Percentiles rank a stretch among this genome's conserved stretches.
phyloP scores from a whole-genome alignment of 2,113 vertebrate species.

The Gnathonemus longibarbis region DNA sequence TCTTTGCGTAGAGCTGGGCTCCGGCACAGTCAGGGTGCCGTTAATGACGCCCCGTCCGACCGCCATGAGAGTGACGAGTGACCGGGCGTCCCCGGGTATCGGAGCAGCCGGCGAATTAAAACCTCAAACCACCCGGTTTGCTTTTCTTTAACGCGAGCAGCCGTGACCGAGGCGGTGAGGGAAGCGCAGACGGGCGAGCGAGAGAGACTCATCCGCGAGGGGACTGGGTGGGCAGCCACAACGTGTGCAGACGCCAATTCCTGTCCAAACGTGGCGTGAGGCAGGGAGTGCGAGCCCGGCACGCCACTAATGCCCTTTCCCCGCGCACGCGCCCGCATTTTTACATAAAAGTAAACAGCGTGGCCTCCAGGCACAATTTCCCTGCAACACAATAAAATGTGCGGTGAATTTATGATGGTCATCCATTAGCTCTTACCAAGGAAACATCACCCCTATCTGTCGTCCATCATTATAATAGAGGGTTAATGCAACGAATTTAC shows the following conservation, averaged over 20 bases:
- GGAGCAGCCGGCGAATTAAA: not conserved
- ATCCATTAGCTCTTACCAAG: slow-evolving; percentile 99
- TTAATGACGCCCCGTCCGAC: not conserved
- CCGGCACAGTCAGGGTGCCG: not conserved
- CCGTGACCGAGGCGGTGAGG: not conserved
- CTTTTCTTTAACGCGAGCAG: not conserved
- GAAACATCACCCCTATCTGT: slow-evolving; percentile 99
- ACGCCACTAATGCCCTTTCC: slow-evolving; percentile 77
- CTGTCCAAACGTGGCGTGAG: slow-evolving; percentile 57
- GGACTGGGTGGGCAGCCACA: not conserved
- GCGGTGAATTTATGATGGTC: slow-evolving; percentile 99
- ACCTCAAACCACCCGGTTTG: not conserved
- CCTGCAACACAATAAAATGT: slow-evolving; percentile 99
- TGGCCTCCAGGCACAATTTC: slow-evolving; percentile 99
- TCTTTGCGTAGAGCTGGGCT: not conserved
- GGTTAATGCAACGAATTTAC: slow-evolving; percentile 99
- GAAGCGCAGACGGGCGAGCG: not conserved
- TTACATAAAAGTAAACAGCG: slow-evolving; percentile 99
- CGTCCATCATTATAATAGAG: slow-evolving; percentile 99
- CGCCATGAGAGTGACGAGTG: not conserved
- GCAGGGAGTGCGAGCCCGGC: slow-evolving; percentile 64
- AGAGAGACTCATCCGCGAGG: not conserved
- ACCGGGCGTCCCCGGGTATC: not conserved
- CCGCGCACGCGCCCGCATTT: slow-evolving; percentile 88
- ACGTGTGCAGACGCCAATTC: slow-evolving; percentile 26